Evolutionary conservation across 2,888 invertebrate species (phyloP), one percentile per base, ranked within the genome.

Genomic region (Dexiosoma caninum): DNA sequence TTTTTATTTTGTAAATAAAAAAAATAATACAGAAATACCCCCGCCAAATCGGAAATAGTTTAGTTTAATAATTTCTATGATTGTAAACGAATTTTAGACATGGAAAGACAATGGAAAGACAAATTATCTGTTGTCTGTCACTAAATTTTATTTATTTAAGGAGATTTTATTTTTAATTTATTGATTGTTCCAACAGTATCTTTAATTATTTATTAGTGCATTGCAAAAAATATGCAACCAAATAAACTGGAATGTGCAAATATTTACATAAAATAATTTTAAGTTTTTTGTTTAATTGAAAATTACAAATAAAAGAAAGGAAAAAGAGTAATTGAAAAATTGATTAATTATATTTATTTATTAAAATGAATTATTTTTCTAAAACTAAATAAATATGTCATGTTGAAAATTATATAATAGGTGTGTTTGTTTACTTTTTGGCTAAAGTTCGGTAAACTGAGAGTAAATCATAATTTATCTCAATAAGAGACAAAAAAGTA

Each of bases 221-320:
- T 72, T 66, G 35, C 9, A 32, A 57, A 40, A 51, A 27, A 27
- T 27, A 32, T 27, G 51, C 23, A 62, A 67, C 6, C 37, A 32
- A 59, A 66, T 8, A 35, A 72, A 78, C 53, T 67, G 60, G 66
- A 53, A 71, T 75, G 75, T 80, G 69, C 75, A 80, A 80, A 80
- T 75, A 80, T 75, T 75, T 44, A 44, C 42, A 44, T 9, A 44
- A 9, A 55, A 19, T 49, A 57, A 37, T 40, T 55, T 77, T 77
- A 70, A 64, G 64, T 64, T 57, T 8, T 46, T 70, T 40, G 32
- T 60, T 70, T 62, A 67, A 35, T 75, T 21, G 9, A 67, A 60
- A 51, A 60, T 6, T 44, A n/a, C n/a, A n/a, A n/a, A n/a, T n/a
- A n/a, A n/a, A n/a, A n/a, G 16, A 9, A 21, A 51, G 46, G 2